These are phyloP conservation scores for Apogon talboti DNA, from an alignment of 2,797 vertebrate species.

Conservation along the genomic window DNA sequence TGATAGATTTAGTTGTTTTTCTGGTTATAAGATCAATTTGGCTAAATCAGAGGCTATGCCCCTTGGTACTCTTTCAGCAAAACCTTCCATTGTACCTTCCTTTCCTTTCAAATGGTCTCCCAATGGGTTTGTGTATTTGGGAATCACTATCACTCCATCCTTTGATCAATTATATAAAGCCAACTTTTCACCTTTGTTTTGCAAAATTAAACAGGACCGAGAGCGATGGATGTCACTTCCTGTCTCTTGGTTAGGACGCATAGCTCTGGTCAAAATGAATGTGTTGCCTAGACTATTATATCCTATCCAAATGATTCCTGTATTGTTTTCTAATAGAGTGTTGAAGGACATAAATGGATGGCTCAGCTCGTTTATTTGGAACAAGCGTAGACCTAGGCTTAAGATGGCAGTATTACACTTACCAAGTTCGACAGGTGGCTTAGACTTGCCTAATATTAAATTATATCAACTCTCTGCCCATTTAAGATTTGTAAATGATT, in stretches of 20 bases:
- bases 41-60: not conserved
- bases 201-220: too few species aligned
- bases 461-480: too few species aligned
- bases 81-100: too few species aligned
- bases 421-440: not conserved
- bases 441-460: not conserved
- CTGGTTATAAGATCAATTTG: not conserved
- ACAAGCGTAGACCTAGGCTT: too few species aligned
- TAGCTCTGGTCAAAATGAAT: too few species aligned
- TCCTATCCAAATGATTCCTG: too few species aligned
- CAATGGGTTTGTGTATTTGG: not conserved
- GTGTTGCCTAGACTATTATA: too few species aligned
- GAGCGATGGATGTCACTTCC: too few species aligned
- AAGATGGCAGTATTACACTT: not conserved
- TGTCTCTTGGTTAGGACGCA: too few species aligned
- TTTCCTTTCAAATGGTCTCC: conserved; percentile 4
- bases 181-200: not conserved
- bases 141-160: not conserved
- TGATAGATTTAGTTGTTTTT: not conserved
- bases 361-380: conserved; percentile 6
- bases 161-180: conserved; percentile 5
- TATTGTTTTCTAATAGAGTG: too few species aligned
- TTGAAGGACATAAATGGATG: not conserved
- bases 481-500: too few species aligned
- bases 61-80: too few species aligned